These are phyloP conservation scores for Apocrypta bakeri DNA, from an alignment of 1,140 invertebrate species.

Conservation along the genomic window DNA sequence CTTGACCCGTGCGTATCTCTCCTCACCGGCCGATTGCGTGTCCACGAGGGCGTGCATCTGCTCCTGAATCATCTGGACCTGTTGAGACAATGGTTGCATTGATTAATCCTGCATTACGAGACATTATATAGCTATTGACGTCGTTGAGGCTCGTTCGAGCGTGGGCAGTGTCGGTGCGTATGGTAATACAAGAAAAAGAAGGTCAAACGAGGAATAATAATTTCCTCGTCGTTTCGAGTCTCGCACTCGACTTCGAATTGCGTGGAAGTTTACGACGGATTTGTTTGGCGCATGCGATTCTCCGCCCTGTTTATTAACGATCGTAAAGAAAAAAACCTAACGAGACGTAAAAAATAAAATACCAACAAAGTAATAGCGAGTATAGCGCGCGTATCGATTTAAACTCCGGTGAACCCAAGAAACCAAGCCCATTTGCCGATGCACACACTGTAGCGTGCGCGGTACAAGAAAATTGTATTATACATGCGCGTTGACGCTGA, in stretches of 20 bases:
- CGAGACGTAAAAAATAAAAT: background rate
- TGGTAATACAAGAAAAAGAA: background rate
- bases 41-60: constrained; percentile 91
- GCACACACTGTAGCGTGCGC: background rate
- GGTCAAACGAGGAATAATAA: too few species aligned
- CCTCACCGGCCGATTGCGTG: constrained; percentile 88
- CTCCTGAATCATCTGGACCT: constrained; percentile 93
- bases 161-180: background rate
- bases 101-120: background rate
- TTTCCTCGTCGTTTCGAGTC: too few species aligned
- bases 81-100: constrained; percentile 36
- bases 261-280: too few species aligned
- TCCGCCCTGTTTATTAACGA: too few species aligned
- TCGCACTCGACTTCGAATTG: too few species aligned
- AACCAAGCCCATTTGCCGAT: background rate
- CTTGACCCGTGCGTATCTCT: constrained; percentile 89
- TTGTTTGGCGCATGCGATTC: too few species aligned
- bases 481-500: background rate
- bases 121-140: too few species aligned
- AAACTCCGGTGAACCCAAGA: constrained; percentile 47
- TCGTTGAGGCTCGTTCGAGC: background rate
- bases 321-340: too few species aligned
- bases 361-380: background rate
- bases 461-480: constrained; percentile 11
- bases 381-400: constrained; percentile 40